Evolutionary conservation across 2,113 vertebrate genomes (phyloP), one percentile per base, ranked within the genome.

Genomic region (Ranitomeya imitator): DNA sequence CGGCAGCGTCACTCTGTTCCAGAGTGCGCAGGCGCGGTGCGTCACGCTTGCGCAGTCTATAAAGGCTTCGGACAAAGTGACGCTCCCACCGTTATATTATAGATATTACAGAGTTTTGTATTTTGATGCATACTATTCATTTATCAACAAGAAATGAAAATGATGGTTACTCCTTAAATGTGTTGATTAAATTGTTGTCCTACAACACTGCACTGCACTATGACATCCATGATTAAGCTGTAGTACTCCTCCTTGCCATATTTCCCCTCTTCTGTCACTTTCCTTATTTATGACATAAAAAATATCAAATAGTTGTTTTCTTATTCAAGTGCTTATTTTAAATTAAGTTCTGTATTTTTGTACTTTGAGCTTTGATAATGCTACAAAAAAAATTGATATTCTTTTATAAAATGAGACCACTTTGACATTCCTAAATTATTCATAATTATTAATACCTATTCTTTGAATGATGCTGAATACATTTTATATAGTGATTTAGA

Each of bases 401-500:
- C 23, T 71, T 55, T 69, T 84, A 69, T 55, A 54, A 71, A 16
- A 55, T 54, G 9, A 23, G 45, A 51, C 15, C 51, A n/a, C 21
- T 59, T 15, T 21, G 18, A 60, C 54, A 74, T 73, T 74, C 16
- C 60, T 16, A 59, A 9, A 76, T 73, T 74, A 59, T 76, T 74
- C 77, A 71, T 31, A 67, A 71, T 79, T 71, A 71, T 87, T 71
- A 81, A 80, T 71, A 81, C 63, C 63, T 79, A 80, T 86, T 63
- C 77, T 79, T 71, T 87, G 76, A 81, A 87, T n/a, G 19, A 69
- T 18, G 45, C 63, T 71, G 57, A 57, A 51, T 83, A 57, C 31
- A 37, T 78, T 73, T 82, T 84, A n/a, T 83, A 54, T 54, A 74
- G 67, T 88, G 86, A 83, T 81, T 88, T 88, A 88, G 55, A 88